Evolutionary conservation across 2,113 vertebrate genomes (phyloP).

Genomic region (Salvelinus namaycush): DNA sequence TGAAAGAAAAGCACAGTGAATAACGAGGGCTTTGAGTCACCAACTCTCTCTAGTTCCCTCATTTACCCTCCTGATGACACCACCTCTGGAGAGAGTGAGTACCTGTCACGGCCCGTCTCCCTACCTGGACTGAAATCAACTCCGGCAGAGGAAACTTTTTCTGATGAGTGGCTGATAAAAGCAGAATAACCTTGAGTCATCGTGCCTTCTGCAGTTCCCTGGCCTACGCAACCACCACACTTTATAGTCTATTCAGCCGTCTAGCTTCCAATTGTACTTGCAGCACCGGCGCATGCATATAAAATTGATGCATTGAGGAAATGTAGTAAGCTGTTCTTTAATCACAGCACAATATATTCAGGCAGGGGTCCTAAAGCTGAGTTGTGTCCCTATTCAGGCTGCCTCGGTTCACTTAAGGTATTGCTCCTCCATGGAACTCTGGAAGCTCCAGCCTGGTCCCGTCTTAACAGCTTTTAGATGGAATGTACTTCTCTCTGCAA

Average conservation of each 20-base stretch:
- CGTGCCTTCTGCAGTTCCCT: constrained; percentile 17
- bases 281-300: constrained; percentile 29
- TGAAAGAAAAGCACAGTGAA: no score
- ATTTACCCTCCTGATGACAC: not conserved
- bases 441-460: not conserved
- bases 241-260: constrained; percentile 39
- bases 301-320: constrained; percentile 42
- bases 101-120: constrained; percentile 39
- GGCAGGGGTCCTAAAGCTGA: constrained; percentile 17
- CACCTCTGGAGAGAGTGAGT: constrained; percentile 41
- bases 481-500: constrained; percentile 13
- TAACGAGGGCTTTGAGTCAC: constrained; percentile 12
- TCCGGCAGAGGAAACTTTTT: constrained; percentile 16
- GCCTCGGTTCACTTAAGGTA: constrained; percentile 25
- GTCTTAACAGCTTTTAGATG: constrained; percentile 20
- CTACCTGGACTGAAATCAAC: constrained; percentile 8
- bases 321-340: constrained; percentile 50
- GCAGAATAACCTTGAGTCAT: constrained; percentile 46
- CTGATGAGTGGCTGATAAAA: constrained; percentile 25
- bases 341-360: constrained; percentile 43
- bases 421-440: not conserved
- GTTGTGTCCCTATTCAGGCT: constrained; percentile 27
- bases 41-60: not conserved
- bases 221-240: constrained; percentile 13
- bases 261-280: constrained; percentile 36